Conservation (phyloP, 2,113 vertebrate genomes). For the Aix galericulata region DNA sequence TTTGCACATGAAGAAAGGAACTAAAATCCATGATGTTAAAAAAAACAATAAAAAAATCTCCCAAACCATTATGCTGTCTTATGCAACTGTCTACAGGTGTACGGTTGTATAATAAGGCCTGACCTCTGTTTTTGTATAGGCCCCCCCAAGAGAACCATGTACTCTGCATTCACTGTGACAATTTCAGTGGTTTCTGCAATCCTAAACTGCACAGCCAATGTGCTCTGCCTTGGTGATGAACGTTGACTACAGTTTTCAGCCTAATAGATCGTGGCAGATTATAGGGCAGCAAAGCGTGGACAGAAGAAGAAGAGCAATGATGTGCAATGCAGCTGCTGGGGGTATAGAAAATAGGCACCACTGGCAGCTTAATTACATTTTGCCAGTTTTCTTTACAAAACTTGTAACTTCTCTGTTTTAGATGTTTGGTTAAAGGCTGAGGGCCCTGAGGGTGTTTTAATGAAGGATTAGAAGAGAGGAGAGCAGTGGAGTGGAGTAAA, state of each 20-base stretch:
- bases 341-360: not conserved
- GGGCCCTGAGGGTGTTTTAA: not conserved
- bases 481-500: not conserved
- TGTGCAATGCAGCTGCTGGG: not conserved
- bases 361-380: slow-evolving; percentile 19
- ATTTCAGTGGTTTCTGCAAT: not conserved
- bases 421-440: not conserved
- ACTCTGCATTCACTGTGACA: fast-evolving
- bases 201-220: not conserved
- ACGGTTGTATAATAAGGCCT: not conserved
- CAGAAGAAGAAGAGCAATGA: not conserved
- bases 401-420: not conserved
- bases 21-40: not conserved
- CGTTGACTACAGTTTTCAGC: not conserved
- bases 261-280: not conserved
- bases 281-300: not conserved
- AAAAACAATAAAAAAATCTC: not conserved
- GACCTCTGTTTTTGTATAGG: fast-evolving
- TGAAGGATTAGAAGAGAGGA: not conserved
- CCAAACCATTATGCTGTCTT: not conserved
- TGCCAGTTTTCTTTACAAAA: not conserved
- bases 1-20: not conserved
- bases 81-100: not conserved
- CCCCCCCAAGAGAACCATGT: fast-evolving
- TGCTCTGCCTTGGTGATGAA: not conserved